Evolutionary conservation across 2,113 vertebrate genomes (phyloP).

Genomic region (Anthoscopus minutus): DNA sequence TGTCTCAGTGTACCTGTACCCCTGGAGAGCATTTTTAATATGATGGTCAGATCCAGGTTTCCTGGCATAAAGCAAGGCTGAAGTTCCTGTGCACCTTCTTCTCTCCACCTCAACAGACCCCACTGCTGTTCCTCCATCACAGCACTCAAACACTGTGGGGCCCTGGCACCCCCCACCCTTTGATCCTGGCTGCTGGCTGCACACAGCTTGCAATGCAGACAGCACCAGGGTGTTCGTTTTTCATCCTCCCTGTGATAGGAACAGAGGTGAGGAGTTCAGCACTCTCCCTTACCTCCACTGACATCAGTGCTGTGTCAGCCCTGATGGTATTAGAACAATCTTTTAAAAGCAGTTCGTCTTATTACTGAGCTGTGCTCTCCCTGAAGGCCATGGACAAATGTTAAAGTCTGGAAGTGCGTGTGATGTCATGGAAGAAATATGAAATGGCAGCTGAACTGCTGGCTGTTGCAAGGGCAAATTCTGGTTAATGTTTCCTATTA

Average conservation of each 20-base stretch:
- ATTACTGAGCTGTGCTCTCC: not conserved
- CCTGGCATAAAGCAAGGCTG: not conserved
- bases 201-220: not conserved
- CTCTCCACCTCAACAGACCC: accelerated
- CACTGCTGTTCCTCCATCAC: not conserved
- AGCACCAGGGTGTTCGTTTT: not conserved
- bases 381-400: conserved; percentile 35
- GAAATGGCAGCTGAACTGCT: not conserved
- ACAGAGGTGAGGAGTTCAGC: conserved; percentile 34
- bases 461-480: conserved; percentile 36
- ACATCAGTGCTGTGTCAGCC: conserved; percentile 43
- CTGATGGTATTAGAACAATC: conserved; percentile 17
- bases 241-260: not conserved
- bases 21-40: not conserved
- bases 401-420: not conserved
- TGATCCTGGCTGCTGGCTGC: not conserved
- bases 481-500: conserved; percentile 48
- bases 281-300: not conserved
- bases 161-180: not conserved
- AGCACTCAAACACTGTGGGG: not conserved
- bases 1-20: not conserved
- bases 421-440: conserved; percentile 45
- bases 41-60: not conserved
- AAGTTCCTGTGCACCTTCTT: not conserved
- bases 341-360: conserved; percentile 24